Evolutionary conservation across 2,113 vertebrate genomes (phyloP).

Genomic region (Prunella fulvescens): DNA sequence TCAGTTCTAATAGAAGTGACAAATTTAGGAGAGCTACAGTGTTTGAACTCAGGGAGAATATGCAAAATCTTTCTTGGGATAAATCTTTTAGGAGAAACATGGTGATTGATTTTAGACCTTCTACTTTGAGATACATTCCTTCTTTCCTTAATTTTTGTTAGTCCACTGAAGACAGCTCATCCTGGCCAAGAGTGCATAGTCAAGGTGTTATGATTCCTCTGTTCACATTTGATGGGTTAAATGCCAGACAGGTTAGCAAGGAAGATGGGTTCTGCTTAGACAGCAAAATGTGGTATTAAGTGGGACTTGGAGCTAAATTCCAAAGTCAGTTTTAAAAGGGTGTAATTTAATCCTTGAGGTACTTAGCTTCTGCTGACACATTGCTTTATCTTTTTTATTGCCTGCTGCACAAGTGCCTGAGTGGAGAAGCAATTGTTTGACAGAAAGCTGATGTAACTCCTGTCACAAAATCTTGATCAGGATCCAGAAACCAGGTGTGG

Average conservation of each 20-base stretch:
- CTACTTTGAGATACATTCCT: neutral
- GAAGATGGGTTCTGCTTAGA: neutral
- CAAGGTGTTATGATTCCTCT: neutral
- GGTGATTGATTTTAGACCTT: neutral
- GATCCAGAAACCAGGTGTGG: neutral
- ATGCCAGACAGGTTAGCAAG: neutral
- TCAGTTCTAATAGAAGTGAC: neutral
- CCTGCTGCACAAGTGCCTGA: neutral
- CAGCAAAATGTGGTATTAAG: neutral
- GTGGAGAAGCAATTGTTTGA: neutral
- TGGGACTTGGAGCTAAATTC: neutral
- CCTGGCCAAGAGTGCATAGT: neutral
- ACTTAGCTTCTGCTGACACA: neutral
- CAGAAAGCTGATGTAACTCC: neutral
- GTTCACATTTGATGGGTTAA: neutral
- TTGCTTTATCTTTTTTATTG: neutral
- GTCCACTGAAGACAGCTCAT: neutral
- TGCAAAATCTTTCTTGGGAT: neutral
- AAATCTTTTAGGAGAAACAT: neutral
- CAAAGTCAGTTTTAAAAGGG: neutral
- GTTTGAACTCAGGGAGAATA: neutral
- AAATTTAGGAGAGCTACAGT: neutral
- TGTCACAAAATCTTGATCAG: neutral
- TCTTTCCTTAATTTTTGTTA: neutral
- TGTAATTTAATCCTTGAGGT: neutral